These are phyloP conservation scores for Lepidocyrtinus sp. DNA, from an alignment of 2,888 invertebrate species.

Conservation along the genomic window DNA sequence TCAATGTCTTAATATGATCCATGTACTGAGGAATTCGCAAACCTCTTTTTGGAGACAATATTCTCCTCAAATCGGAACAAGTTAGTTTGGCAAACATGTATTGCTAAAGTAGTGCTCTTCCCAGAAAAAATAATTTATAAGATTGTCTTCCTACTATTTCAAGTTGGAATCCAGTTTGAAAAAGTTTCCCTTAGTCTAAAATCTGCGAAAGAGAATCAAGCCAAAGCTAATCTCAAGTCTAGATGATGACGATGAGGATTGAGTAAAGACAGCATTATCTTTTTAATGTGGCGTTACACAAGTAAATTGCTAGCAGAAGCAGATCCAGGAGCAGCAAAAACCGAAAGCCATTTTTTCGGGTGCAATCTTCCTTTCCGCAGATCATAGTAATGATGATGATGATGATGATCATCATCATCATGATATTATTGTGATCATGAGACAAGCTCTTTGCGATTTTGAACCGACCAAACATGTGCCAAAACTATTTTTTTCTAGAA, in stretches of 20 bases:
- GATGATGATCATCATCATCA: neutral
- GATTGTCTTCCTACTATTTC: neutral
- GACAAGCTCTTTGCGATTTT: neutral
- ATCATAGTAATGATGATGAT: no score
- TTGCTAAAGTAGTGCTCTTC: neutral
- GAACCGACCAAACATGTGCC: slow-evolving; percentile 30
- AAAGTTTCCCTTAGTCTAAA: neutral
- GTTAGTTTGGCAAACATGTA: no score
- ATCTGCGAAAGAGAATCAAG: neutral
- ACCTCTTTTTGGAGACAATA: no score
- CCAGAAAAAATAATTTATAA: neutral
- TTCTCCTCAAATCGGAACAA: no score
- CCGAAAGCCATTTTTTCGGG: neutral
- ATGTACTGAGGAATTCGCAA: no score
- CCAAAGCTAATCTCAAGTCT: neutral
- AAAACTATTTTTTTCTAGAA: slow-evolving; percentile 31
- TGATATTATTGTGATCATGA: neutral
- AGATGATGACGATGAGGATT: slow-evolving; percentile 5
- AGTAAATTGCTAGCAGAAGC: neutral
- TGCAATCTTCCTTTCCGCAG: neutral
- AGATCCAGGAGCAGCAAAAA: neutral
- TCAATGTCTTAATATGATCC: no score
- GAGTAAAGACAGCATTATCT: neutral
- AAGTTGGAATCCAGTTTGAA: neutral
- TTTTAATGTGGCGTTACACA: neutral